phyloP scores from a whole-genome alignment of 1,140 invertebrate genomes.

The Brachionus rotundiformis region DNA sequence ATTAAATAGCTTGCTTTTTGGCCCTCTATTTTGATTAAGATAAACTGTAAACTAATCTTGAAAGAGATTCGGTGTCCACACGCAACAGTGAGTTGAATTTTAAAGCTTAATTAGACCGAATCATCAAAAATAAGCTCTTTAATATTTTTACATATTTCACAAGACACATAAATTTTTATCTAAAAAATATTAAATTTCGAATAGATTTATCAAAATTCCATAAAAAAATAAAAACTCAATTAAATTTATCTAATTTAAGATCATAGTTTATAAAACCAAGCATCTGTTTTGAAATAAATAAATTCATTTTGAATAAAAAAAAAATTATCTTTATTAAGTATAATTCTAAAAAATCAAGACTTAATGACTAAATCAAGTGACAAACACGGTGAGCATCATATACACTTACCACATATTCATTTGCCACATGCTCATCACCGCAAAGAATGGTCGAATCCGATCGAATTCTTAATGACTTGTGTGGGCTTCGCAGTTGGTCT shows the following conservation, averaged over 20 bases:
- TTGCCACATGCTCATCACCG: not conserved
- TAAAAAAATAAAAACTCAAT: not conserved
- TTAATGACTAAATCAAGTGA: not conserved
- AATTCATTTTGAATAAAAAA: not conserved
- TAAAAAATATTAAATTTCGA: not conserved
- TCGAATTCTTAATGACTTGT: constrained; percentile 52
- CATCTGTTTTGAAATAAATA: not conserved
- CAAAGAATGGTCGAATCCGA: constrained; percentile 49
- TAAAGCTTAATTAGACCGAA: not conserved
- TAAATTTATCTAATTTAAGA: constrained; percentile 1
- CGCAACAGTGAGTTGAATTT: not conserved
- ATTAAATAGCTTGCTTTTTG: no score
- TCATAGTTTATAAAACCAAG: not conserved
- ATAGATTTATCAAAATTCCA: constrained; percentile 1
- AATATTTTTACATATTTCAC: constrained; percentile 9
- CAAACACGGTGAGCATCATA: not conserved
- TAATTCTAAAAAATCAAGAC: not conserved
- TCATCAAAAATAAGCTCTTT: not conserved
- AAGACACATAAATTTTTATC: not conserved
- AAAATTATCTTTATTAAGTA: not conserved
- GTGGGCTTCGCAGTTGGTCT: constrained; percentile 45
- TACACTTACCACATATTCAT: constrained; percentile 1
- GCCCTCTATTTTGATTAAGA: no score
- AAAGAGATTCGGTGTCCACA: not conserved
- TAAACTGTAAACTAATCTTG: not conserved